These are phyloP conservation scores for Misgurnus anguillicaudatus DNA, from an alignment of 2,113 vertebrate genomes.

Conservation along the genomic window DNA sequence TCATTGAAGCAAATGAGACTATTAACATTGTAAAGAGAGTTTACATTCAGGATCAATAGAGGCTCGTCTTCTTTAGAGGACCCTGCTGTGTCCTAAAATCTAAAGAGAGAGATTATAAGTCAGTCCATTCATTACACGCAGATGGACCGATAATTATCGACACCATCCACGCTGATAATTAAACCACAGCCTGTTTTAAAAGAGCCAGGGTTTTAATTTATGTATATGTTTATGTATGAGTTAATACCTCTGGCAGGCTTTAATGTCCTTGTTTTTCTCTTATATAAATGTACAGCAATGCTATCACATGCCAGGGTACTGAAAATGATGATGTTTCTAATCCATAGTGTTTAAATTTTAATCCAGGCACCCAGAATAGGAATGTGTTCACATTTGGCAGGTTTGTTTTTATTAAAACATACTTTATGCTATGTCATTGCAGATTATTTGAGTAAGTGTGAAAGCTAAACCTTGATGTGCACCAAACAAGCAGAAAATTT, in stretches of 20 bases:
- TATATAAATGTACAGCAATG: not conserved
- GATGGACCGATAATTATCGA: constrained; percentile 91
- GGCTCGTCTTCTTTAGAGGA: constrained; percentile 88
- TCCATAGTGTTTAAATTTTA: too few species aligned
- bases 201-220: constrained; percentile 60
- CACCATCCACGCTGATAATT: constrained; percentile 83
- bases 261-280: not conserved
- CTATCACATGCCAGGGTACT: not conserved
- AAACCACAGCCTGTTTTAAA: constrained; percentile 70
- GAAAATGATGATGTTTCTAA: not conserved
- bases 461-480: too few species aligned
- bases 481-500: too few species aligned
- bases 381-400: too few species aligned
- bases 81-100: constrained; percentile 90
- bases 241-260: not conserved
- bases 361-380: too few species aligned
- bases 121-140: constrained; percentile 89
- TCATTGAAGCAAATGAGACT: constrained; percentile 85
- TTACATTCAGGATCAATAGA: constrained; percentile 91
- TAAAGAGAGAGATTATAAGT: constrained; percentile 89
- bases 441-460: too few species aligned
- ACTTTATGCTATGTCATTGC: too few species aligned
- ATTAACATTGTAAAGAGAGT: constrained; percentile 87
- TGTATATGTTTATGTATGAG: constrained; percentile 21
- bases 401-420: too few species aligned